A percentile compares a stretch with the other conserved stretches of the same genome.
These are phyloP conservation scores for Sebastiscus tertius DNA, from an alignment of 2,797 vertebrate genomes.

Conservation along the genomic window DNA sequence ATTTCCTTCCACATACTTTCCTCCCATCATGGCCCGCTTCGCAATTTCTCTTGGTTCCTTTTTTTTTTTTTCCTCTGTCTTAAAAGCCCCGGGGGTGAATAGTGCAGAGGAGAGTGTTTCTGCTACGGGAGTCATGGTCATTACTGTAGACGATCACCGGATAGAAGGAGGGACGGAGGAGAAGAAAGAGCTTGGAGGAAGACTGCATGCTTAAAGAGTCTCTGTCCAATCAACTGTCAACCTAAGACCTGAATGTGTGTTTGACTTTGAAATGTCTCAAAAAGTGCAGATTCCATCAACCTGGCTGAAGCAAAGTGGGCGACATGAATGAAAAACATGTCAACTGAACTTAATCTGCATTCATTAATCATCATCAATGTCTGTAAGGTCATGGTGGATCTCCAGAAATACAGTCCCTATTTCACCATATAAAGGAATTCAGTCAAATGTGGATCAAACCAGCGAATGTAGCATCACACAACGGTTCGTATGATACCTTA, in stretches of 20 bases:
- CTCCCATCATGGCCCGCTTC: constrained; percentile 21
- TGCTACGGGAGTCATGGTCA: constrained; percentile 33
- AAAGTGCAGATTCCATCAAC: background rate
- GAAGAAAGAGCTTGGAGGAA: background rate
- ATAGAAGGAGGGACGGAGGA: background rate
- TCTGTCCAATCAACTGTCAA: background rate
- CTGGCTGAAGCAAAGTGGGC: background rate
- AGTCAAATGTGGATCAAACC: too few species aligned
- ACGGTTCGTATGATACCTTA: too few species aligned
- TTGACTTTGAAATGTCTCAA: background rate
- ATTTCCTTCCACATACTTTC: constrained; percentile 71
- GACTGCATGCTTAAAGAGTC: background rate
- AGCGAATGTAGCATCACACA: too few species aligned
- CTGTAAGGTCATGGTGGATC: background rate
- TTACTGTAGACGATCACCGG: constrained; percentile 29
- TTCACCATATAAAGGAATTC: background rate
- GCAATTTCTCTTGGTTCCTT: constrained; percentile 36
- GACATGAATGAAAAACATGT: background rate
- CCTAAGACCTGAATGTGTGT: background rate
- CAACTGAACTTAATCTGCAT: background rate
- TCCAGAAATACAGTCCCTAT: background rate
- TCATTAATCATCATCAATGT: background rate
- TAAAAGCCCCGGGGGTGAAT: constrained; percentile 38
- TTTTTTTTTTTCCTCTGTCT: background rate
- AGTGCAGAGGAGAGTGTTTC: constrained; percentile 41